Evolutionary conservation across 2,888 invertebrate species (phyloP), one percentile per base, ranked within the genome.

Genomic region (Lithophane leautieri): DNA sequence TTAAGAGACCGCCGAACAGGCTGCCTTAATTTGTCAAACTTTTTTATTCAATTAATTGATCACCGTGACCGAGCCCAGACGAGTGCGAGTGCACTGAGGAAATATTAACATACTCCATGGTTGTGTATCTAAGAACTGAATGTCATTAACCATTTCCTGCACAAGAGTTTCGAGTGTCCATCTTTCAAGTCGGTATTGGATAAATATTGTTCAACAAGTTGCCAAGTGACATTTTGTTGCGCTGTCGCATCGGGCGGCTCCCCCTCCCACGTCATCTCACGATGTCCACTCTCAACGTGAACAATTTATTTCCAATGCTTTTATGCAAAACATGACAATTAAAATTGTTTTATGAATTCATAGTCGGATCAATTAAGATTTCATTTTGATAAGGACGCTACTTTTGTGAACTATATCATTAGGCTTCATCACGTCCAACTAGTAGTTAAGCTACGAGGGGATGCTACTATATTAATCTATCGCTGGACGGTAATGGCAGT

Each of bases 151-250:
- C 89, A 93, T 95, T 94, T 95, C 94, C 94, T 93, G 94, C 92
- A 92, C 90, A 92, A 94, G 94, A 91, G 94, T 90, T 92, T 95
- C 93, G 92, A 95, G 95, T 94, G 93, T 92, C 90, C 92, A 92
- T 93, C 93, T 92, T 92, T 93, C 91, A 92, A 94, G 93, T 90
- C 90, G 88, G 90, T 93, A 94, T 95, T 95, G 94, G 95, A 95
- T 95, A 95, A 96, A 96, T 94, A 96, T 94, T 95, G 94, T 95
- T 93, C 89, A 93, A 95, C 93, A 94, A 94, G 94, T 94, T 92
- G 93, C 94, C 94, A 93, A 95, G 95, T 95, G 95, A 95, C 95
- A 95, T 95, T 95, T 94, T 91, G 93, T 92, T 90, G 92, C 90
- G 90, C 91, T 86, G 87, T 86, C 91, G 86, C 91, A 90, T 81